Evolutionary conservation across 2,888 invertebrate species (phyloP).

Genomic region (Drosophila incognita): DNA sequence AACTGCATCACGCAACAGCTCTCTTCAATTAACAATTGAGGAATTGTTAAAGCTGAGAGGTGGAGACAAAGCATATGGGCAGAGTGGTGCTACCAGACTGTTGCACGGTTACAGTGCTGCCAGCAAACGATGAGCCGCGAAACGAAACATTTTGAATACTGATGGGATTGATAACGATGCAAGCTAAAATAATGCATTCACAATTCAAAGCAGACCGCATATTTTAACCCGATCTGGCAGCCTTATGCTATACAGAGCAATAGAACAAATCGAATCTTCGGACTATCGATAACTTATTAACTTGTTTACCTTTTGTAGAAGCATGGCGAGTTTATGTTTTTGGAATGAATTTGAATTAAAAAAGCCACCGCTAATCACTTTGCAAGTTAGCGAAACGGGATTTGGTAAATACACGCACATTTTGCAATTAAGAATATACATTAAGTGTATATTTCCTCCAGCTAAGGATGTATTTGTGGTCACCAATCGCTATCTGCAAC

Average conservation of each 20-base stretch:
- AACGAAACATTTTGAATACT: slow-evolving; percentile 7
- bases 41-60: slow-evolving; percentile 47
- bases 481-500: slow-evolving; percentile 62
- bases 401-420: slow-evolving; percentile 66
- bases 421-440: neutral
- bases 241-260: neutral
- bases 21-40: slow-evolving; percentile 42
- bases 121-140: slow-evolving; percentile 1
- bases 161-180: neutral
- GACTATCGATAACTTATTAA: slow-evolving; percentile 3
- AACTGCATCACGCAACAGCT: slow-evolving; percentile 56
- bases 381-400: slow-evolving; percentile 56
- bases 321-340: slow-evolving; percentile 70
- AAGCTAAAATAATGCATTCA: neutral
- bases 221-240: slow-evolving; percentile 16
- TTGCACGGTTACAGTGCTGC: slow-evolving; percentile 5
- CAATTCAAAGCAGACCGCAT: neutral
- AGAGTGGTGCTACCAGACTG: slow-evolving; percentile 30
- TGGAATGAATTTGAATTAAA: slow-evolving; percentile 83
- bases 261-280: neutral
- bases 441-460: slow-evolving; percentile 18
- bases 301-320: slow-evolving; percentile 33
- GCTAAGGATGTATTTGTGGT: slow-evolving; percentile 66
- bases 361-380: slow-evolving; percentile 79
- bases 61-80: slow-evolving; percentile 38